Base-by-base conservation (phyloP, 2,113 vertebrate genomes). In the Probosciger aterrimus region DNA sequence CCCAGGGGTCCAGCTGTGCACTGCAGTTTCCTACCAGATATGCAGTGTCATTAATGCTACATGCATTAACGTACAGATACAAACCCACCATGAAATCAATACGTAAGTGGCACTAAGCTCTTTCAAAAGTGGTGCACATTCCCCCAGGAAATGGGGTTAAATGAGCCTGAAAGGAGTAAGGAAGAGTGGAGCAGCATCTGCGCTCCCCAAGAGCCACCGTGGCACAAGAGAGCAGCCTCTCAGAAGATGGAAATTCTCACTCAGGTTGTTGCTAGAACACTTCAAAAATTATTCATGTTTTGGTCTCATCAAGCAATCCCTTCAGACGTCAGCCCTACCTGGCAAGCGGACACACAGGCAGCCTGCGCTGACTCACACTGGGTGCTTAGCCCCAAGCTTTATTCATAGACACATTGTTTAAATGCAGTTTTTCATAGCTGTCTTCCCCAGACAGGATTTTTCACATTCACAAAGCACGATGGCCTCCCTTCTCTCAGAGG, bases 21-120 rank as follows among this genome's bases (percentile, higher is more conserved):
- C n/a, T 17, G 20, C 25, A 12, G 25, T 14, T 9, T 20, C 57
- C 22, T 3, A 2, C 28, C 18, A 3, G 18, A 4, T 6, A 0
- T 12, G 37, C 60, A 6, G 8, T 6, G 3, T 6, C 14, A 6
- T 7, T 7, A 5, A 39, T 14, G 44, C 39, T 25, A 4, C 22
- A 1, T 1, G 10, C 11, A 4, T 31, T 17, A 49, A 35, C 13
- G 25, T 44, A 23, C 20, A 4, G 4, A 6, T 4, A 8, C 41
- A 41, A 53, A n/a, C 30, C 59, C 50, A 5, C 17, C 57, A 8
- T 2, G 30, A 64, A 15, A 47, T 57, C 49, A 9, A 33, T 9
- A 4, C 1, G 2, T 6, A 16, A 30, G 16, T 6, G 22, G 28
- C 35, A 49, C 27, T 18, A 25, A 67, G 52, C 33, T 49, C 35